Evolutionary conservation across 2,888 invertebrate genomes (phyloP).

Genomic region (Drosophila borealis): DNA sequence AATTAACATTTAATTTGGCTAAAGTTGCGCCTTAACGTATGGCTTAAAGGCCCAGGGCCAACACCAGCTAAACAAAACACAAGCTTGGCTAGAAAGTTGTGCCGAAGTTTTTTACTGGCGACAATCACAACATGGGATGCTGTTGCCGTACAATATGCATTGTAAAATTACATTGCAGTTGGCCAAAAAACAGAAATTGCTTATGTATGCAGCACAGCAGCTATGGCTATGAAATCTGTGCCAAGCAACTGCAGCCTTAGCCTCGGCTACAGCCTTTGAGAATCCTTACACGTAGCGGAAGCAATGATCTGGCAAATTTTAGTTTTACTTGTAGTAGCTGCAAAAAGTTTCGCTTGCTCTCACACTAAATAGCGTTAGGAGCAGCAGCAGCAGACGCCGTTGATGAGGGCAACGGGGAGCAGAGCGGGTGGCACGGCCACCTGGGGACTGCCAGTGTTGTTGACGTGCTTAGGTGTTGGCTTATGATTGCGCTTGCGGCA

Average conservation of each 20-base stretch:
- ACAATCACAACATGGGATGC: slow-evolving; percentile 62
- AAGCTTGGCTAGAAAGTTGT: slow-evolving; percentile 28
- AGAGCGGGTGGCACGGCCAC: not conserved
- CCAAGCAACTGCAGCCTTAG: slow-evolving; percentile 35
- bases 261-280: slow-evolving; percentile 37
- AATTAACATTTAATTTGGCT: slow-evolving; percentile 75
- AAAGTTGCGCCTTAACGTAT: slow-evolving; percentile 55
- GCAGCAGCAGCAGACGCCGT: slow-evolving; percentile 34
- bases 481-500: slow-evolving; percentile 75
- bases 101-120: slow-evolving; percentile 52
- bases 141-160: slow-evolving; percentile 59
- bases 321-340: slow-evolving; percentile 73
- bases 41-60: slow-evolving; percentile 29
- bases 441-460: slow-evolving; percentile 61
- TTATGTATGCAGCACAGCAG: slow-evolving; percentile 59
- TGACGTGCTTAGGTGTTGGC: slow-evolving; percentile 80
- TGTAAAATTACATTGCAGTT: slow-evolving; percentile 60
- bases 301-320: slow-evolving; percentile 79
- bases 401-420: slow-evolving; percentile 46
- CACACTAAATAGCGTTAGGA: slow-evolving; percentile 72
- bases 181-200: slow-evolving; percentile 42
- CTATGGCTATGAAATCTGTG: slow-evolving; percentile 53
- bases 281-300: slow-evolving; percentile 77
- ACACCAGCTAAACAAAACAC: slow-evolving; percentile 18
- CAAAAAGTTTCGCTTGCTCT: slow-evolving; percentile 65